phyloP scores from a whole-genome alignment of 2,113 vertebrate genomes.

The Labeo rohita region DNA sequence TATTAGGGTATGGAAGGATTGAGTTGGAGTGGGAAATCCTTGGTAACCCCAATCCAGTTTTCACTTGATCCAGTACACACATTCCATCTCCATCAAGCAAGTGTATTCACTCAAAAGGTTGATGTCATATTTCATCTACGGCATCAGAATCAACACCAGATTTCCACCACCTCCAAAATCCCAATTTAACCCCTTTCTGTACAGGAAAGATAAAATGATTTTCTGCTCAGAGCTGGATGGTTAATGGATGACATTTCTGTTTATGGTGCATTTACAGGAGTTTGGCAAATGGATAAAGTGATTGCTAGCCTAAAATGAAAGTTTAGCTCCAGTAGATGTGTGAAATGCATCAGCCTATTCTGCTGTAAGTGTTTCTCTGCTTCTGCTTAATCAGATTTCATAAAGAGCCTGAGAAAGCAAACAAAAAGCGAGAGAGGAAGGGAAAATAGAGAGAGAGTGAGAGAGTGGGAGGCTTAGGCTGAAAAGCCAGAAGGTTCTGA shows the following conservation, averaged over 20 bases:
- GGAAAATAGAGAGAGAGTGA: background rate
- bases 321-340: constrained; percentile 38
- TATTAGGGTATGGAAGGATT: background rate
- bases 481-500: constrained; percentile 54
- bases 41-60: background rate
- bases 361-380: constrained; percentile 69
- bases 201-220: background rate
- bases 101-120: background rate
- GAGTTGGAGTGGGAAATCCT: background rate
- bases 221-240: constrained; percentile 1
- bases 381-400: constrained; percentile 70
- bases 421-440: constrained; percentile 50
- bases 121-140: background rate
- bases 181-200: background rate
- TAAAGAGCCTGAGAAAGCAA: constrained; percentile 62
- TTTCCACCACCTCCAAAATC: background rate
- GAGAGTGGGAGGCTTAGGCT: background rate
- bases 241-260: constrained; percentile 27
- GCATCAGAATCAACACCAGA: background rate
- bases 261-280: background rate
- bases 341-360: constrained; percentile 61
- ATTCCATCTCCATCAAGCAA: background rate
- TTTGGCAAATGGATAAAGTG: constrained; percentile 17
- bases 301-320: constrained; percentile 39
- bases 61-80: background rate